These are phyloP conservation scores for Lasioglossum zephyrum DNA, from an alignment of 2,888 invertebrate species.

Conservation along the genomic window DNA sequence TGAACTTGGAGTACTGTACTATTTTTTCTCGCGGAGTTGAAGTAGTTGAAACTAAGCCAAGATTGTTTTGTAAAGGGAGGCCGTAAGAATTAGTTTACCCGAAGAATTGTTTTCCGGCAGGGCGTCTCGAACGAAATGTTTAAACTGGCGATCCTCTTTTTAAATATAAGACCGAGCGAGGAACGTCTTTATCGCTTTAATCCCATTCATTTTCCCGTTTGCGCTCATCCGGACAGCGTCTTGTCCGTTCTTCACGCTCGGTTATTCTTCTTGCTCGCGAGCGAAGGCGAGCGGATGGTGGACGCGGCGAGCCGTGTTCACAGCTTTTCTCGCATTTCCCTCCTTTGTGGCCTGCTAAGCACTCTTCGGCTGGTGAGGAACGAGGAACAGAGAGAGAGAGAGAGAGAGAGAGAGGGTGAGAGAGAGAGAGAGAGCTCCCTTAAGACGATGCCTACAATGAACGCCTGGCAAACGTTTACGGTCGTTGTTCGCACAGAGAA, in stretches of 20 bases:
- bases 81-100: not conserved
- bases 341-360: constrained; percentile 44
- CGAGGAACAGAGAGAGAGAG: not conserved
- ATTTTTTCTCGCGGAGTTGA: not conserved
- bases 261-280: constrained; percentile 15
- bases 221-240: constrained; percentile 1
- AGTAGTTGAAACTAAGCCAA: not conserved
- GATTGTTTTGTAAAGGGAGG: not conserved
- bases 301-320: constrained; percentile 25
- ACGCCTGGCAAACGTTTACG: constrained; percentile 72
- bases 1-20: not conserved
- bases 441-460: constrained; percentile 70
- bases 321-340: constrained; percentile 28
- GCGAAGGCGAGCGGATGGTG: not conserved
- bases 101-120: not conserved
- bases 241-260: not conserved
- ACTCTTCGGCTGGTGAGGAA: constrained; percentile 33
- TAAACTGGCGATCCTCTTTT: not conserved
- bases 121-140: not conserved
- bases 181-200: constrained; percentile 28
- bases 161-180: not conserved
- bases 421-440: constrained; percentile 40
- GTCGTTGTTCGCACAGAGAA: constrained; percentile 60
- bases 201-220: constrained; percentile 47
- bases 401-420: constrained; percentile 32